A percentile compares a stretch with the other conserved stretches of the same genome.
Evolutionary conservation across 2,888 invertebrate species (phyloP).

Genomic region (Camponotus fellah): DNA sequence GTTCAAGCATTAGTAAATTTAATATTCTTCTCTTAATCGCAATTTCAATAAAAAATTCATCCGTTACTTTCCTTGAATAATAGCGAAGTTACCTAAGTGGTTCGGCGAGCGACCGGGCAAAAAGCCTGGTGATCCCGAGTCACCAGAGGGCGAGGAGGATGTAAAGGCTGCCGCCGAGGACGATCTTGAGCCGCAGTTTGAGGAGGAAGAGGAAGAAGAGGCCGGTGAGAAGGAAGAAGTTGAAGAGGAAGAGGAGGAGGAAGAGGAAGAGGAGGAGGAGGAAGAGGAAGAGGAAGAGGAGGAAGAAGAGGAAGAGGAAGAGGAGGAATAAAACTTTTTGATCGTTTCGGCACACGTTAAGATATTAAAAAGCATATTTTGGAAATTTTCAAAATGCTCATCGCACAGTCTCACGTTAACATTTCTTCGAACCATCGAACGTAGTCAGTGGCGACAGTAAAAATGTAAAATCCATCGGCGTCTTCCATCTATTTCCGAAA

Average conservation of each 20-base stretch:
- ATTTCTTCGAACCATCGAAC: constrained; percentile 63
- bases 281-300: constrained; percentile 84
- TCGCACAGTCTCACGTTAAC: constrained; percentile 62
- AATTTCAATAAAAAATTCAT: constrained; percentile 3
- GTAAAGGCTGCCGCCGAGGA: constrained; percentile 92
- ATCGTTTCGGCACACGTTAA: neutral
- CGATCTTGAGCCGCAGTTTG: constrained; percentile 89
- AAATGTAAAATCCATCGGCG: constrained; percentile 28
- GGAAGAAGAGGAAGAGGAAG: constrained; percentile 82
- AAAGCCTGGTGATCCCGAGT: constrained; percentile 95
- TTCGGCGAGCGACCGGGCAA: constrained; percentile 98
- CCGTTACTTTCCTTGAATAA: constrained; percentile 52
- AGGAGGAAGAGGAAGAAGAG: constrained; percentile 91
- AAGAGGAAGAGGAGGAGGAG: constrained; percentile 83
- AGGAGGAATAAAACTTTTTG: constrained; percentile 73
- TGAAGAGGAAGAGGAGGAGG: constrained; percentile 88
- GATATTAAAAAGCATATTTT: constrained; percentile 24
- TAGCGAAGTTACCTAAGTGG: constrained; percentile 98
- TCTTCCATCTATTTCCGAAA: constrained; percentile 31
- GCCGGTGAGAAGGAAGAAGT: constrained; percentile 91
- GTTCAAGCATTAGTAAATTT: neutral
- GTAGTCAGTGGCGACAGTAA: constrained; percentile 64
- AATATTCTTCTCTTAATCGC: neutral
- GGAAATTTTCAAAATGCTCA: constrained; percentile 55
- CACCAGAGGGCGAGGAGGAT: constrained; percentile 96